Conservation (phyloP, 2,888 invertebrate species). For the Phlogophora meticulosa region DNA sequence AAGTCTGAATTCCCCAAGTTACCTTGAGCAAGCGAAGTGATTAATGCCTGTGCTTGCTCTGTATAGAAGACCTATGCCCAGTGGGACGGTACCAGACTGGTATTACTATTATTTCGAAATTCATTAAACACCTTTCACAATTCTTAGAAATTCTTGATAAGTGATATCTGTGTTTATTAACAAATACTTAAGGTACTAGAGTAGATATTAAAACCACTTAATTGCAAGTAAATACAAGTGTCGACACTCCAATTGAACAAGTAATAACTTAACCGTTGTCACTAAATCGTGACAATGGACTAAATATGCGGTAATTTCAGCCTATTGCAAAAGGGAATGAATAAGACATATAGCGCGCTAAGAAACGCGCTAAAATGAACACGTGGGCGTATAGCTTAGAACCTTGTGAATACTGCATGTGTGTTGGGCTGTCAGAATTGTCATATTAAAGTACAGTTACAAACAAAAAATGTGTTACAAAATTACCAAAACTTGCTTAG, state of each 20-base stretch:
- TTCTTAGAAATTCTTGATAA: slow-evolving; percentile 13
- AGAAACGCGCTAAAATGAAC: not conserved
- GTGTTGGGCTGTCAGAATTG: no score
- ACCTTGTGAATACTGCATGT: no score
- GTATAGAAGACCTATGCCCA: no score
- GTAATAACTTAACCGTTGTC: slow-evolving; percentile 44
- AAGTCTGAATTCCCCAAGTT: no score
- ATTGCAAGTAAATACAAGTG: slow-evolving; percentile 46
- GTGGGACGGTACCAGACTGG: no score
- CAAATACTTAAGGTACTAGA: not conserved
- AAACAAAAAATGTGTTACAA: no score
- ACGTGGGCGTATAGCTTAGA: not conserved
- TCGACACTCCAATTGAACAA: slow-evolving; percentile 42
- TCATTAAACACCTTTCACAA: slow-evolving; percentile 7
- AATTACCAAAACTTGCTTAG: no score
- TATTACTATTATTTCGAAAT: no score
- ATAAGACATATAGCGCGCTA: slow-evolving; percentile 22
- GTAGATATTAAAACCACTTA: slow-evolving; percentile 48
- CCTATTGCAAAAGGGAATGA: slow-evolving; percentile 22
- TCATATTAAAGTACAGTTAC: no score
- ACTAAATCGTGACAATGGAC: slow-evolving; percentile 40
- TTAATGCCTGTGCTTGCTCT: no score
- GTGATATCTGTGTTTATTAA: not conserved
- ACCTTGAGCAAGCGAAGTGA: no score
- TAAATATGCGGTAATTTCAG: slow-evolving; percentile 49